Evolutionary conservation across 1,140 invertebrate genomes (phyloP), one percentile per base, ranked within the genome.

Genomic region (Caenorhabditis inopinata): DNA sequence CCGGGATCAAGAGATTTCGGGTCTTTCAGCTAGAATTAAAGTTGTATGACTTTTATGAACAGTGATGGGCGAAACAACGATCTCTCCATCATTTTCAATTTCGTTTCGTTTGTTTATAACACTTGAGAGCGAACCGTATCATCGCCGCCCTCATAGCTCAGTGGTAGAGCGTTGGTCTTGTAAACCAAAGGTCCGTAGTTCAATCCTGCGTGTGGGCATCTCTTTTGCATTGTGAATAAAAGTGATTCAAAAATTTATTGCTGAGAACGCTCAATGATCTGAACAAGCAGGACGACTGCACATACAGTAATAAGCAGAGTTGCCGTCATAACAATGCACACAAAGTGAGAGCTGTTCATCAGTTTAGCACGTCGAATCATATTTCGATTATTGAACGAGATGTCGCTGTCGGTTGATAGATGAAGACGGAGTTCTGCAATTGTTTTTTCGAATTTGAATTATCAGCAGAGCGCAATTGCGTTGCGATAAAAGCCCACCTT

Each of bases 321-420:
- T 11, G 58, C 58, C 18, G 58, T 68, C 58, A 68, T 68, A 2
- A 68, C 58, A 18, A 68, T 68, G 32, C 58, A 68, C 3, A 68
- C 58, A 25, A 68, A 68, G n/a, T 68, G 58, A 2, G 58, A 68
- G n/a, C 58, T 68, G 32, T 68, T 68, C 58, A 68, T 68, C n/a
- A 68, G n/a, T 18, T 68, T 68, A 0, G 58, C 58, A 68, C 58
- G 58, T 11, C 58, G 32, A 9, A 68, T 68, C 1, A 38, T n/a
- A n/a, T 68, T 68, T 21, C 58, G 58, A 27, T 68, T 68, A 32
- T n/a, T 68, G 58, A 68, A 68, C 7, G 58, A 68, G n/a, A 38
- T 32, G 6, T 68, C 58, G 38, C 58, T 68, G 7, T 68, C 58
- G n/a, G 14, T 58, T 21, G 58, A 68, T 32, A 68, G n/a, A 27